A percentile compares a stretch with the other conserved stretches of the same genome.
Conservation (phyloP, 2,888 invertebrate genomes). For the Stictocephala bisonia region DNA sequence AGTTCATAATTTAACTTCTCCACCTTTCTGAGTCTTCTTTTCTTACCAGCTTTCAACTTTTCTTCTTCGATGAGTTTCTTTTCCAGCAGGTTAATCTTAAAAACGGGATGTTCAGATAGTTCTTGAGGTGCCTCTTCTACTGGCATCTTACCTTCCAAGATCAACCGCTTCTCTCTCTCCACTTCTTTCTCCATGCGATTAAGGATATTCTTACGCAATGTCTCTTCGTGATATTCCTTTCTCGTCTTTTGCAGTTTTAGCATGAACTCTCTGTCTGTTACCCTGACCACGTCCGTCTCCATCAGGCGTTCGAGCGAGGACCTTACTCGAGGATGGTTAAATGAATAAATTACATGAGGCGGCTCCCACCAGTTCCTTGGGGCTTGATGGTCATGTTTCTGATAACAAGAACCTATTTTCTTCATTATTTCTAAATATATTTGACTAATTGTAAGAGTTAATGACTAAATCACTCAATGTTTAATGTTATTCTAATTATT, state of each 20-base stretch:
- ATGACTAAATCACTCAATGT: too few species aligned
- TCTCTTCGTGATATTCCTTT: slow-evolving; percentile 72
- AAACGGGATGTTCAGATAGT: slow-evolving; percentile 75
- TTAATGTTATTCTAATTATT: too few species aligned
- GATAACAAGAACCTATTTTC: neutral
- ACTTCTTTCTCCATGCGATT: slow-evolving; percentile 62
- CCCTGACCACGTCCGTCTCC: slow-evolving; percentile 75
- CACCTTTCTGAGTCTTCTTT: slow-evolving; percentile 4
- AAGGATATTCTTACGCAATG: slow-evolving; percentile 73
- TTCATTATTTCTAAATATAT: neutral
- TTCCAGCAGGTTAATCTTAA: slow-evolving; percentile 64
- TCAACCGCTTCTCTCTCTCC: slow-evolving; percentile 75
- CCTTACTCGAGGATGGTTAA: slow-evolving; percentile 73
- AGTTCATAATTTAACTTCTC: slow-evolving; percentile 16
- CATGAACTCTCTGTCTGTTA: slow-evolving; percentile 77
- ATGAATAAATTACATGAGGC: slow-evolving; percentile 65
- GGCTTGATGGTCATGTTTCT: slow-evolving; percentile 1
- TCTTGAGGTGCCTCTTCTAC: slow-evolving; percentile 75
- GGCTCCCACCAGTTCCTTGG: slow-evolving; percentile 31
- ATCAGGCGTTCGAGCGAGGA: slow-evolving; percentile 76
- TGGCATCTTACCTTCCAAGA: slow-evolving; percentile 75
- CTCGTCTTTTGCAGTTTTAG: slow-evolving; percentile 72
- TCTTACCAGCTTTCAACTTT: neutral
- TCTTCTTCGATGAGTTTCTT: slow-evolving; percentile 6
- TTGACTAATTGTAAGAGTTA: neutral